Percentiles rank a stretch among this genome's conserved stretches.
Evolutionary conservation across 1,140 invertebrate species (phyloP).

Genomic region (Gryon sp.): DNA sequence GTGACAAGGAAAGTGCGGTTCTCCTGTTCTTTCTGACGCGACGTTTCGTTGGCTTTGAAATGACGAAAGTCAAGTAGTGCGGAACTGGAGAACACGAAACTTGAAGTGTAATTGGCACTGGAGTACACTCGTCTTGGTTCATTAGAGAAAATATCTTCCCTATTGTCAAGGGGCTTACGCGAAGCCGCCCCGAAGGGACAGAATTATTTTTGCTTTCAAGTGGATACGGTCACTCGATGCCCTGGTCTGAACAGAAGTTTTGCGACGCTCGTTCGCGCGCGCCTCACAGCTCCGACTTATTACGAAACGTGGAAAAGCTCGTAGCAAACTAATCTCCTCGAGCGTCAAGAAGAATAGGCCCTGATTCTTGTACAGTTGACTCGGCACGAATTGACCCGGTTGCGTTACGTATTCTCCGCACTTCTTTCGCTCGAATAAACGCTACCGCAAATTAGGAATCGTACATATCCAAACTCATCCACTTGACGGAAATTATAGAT

Average conservation of each 20-base stretch:
- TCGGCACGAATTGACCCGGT: constrained; percentile 53
- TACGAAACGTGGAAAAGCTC: constrained; percentile 75
- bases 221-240: constrained; percentile 77
- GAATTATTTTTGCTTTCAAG: constrained; percentile 79
- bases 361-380: constrained; percentile 67
- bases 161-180: constrained; percentile 76
- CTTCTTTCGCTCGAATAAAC: constrained; percentile 13
- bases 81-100: constrained; percentile 71
- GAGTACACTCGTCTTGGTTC: constrained; percentile 79
- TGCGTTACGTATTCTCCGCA: constrained; percentile 33
- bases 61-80: constrained; percentile 77
- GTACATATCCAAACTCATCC: constrained; percentile 26
- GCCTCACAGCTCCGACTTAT: constrained; percentile 63
- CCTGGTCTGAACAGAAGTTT: constrained; percentile 28
- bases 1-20: constrained; percentile 24
- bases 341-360: constrained; percentile 73
- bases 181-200: constrained; percentile 65
- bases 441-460: constrained; percentile 34
- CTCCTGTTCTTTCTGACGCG: constrained; percentile 31
- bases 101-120: constrained; percentile 80
- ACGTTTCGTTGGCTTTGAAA: constrained; percentile 73
- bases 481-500: constrained; percentile 21
- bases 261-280: constrained; percentile 1
- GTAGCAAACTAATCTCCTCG: constrained; percentile 77
- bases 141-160: constrained; percentile 80